Evolutionary conservation across 2,113 vertebrate species (phyloP).

Genomic region (Chamaea fasciata): DNA sequence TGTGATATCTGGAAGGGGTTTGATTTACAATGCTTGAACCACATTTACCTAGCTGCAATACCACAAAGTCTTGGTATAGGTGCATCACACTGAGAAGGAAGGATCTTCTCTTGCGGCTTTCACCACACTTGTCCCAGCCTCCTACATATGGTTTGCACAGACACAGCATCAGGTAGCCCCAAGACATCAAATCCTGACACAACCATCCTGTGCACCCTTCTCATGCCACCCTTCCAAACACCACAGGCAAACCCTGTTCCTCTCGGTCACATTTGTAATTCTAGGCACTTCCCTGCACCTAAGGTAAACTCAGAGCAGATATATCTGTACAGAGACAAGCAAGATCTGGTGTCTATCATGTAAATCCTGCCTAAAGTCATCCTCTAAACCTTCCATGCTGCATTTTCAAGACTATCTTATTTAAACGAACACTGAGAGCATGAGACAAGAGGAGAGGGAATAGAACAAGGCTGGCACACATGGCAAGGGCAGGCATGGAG

Average conservation of each 20-base stretch:
- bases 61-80: background rate
- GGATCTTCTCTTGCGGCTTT: background rate
- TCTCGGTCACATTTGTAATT: background rate
- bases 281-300: background rate
- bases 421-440: background rate
- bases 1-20: background rate
- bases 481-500: background rate
- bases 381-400: background rate
- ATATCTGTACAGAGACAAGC: background rate
- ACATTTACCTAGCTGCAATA: background rate
- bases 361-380: background rate
- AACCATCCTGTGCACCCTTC: background rate
- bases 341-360: background rate
- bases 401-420: background rate
- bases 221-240: background rate
- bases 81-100: background rate
- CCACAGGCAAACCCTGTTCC: background rate
- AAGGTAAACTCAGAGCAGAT: background rate
- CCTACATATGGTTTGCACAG: background rate
- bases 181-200: background rate
- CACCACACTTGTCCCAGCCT: background rate
- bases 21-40: background rate
- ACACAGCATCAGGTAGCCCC: background rate
- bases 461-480: background rate
- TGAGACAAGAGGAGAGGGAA: background rate